Evolutionary conservation across 2,888 invertebrate species (phyloP).

Genomic region (Parascotia fuliginaria): DNA sequence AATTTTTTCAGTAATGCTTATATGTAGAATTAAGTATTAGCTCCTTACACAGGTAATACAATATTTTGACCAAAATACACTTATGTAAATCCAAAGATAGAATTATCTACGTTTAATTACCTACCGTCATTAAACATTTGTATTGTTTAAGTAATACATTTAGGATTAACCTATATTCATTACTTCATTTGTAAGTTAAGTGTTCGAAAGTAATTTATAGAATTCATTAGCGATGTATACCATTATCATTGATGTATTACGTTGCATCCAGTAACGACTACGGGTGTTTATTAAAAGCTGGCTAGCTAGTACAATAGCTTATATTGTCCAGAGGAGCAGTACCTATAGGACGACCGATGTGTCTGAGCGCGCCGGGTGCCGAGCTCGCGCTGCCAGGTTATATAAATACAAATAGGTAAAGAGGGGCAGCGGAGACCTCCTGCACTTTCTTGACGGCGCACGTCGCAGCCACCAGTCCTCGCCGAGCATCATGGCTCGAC

Average conservation of each 20-base stretch:
- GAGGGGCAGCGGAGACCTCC: conserved; percentile 82
- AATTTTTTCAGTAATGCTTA: no score
- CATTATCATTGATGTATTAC: conserved; percentile 51
- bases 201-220: conserved; percentile 48
- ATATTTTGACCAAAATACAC: no score
- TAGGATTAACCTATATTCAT: no score
- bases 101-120: no score
- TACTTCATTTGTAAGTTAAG: conserved; percentile 9
- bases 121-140: no score
- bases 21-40: no score
- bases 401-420: conserved; percentile 85
- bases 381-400: conserved; percentile 71
- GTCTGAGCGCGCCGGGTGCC: conserved; percentile 58
- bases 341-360: conserved; percentile 68
- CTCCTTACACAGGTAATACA: no score
- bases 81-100: no score
- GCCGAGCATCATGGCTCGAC: conserved; percentile 85
- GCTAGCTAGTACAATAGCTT: conserved; percentile 54
- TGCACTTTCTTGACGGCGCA: conserved; percentile 81
- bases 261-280: conserved; percentile 57
- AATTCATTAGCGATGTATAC: conserved; percentile 46
- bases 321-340: conserved; percentile 62
- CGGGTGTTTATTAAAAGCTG: conserved; percentile 74
- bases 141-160: no score
- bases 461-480: conserved; percentile 76